phyloP scores from a whole-genome alignment of 2,113 vertebrate genomes.

The Turdus rufiventris region DNA sequence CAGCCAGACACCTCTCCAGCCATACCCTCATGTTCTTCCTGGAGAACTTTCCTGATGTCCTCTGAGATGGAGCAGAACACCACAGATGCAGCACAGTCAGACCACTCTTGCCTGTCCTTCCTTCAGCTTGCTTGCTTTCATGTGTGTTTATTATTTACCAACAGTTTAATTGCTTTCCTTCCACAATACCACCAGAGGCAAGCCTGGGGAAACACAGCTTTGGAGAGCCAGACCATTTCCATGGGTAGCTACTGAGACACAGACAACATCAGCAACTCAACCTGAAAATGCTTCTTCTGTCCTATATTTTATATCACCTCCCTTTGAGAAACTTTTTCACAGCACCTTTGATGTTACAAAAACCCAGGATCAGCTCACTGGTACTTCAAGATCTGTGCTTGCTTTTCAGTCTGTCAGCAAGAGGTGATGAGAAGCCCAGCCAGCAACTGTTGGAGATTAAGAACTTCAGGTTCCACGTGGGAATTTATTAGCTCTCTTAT shows the following conservation, averaged over 20 bases:
- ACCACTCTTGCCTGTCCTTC: not conserved
- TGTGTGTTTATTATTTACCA: not conserved
- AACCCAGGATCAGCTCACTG: not conserved
- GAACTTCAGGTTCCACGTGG: not conserved
- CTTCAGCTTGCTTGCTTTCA: not conserved
- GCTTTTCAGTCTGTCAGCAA: not conserved
- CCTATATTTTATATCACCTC: not conserved
- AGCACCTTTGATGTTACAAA: not conserved
- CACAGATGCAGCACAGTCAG: not conserved
- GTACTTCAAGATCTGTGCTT: not conserved
- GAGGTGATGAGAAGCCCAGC: not conserved
- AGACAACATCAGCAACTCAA: not conserved
- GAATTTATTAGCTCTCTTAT: not conserved
- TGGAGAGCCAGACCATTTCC: not conserved
- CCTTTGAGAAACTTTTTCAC: not conserved
- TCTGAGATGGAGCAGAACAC: fast-evolving
- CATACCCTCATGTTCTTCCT: not conserved
- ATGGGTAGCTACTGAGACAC: not conserved
- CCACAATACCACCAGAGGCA: not conserved
- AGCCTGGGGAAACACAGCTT: not conserved
- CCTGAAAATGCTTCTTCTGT: not conserved
- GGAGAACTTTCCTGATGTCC: not conserved
- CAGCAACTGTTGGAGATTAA: not conserved
- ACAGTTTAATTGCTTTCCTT: not conserved
- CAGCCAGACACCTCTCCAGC: not conserved